These are phyloP conservation scores for Caiman crocodilus DNA, from an alignment of 2,797 vertebrate species.

Conservation along the genomic window DNA sequence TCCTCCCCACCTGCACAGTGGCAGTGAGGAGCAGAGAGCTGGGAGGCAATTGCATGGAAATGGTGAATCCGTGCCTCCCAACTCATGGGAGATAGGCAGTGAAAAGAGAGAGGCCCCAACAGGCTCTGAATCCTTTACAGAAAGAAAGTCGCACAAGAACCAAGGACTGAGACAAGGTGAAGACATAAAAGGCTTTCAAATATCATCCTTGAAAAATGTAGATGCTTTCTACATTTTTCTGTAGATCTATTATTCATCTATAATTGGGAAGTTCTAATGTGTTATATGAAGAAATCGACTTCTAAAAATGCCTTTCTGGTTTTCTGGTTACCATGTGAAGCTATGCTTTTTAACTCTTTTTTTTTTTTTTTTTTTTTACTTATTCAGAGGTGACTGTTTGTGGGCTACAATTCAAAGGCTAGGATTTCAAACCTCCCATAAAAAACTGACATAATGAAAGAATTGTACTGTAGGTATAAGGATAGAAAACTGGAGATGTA, in stretches of 20 bases:
- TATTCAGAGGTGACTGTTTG: not conserved
- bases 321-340: not conserved
- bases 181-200: not conserved
- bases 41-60: accelerated
- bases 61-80: accelerated
- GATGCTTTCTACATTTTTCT: not conserved
- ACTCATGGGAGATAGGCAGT: accelerated
- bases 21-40: not conserved
- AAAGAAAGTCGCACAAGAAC: not conserved
- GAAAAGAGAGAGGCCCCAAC: not conserved
- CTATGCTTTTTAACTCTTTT: not conserved
- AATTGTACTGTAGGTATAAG: not conserved
- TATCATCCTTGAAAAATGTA: not conserved
- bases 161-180: not conserved
- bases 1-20: accelerated
- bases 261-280: not conserved
- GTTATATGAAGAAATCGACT: not conserved
- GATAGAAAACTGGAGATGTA: not conserved
- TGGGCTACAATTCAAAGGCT: too few relatives aligned
- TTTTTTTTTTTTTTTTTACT: not conserved
- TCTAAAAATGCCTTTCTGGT: not conserved
- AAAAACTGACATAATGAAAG: not conserved
- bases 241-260: not conserved
- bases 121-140: accelerated
- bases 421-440: not conserved